Conservation (phyloP, 2,797 vertebrate species). For the Microtus californicus region DNA sequence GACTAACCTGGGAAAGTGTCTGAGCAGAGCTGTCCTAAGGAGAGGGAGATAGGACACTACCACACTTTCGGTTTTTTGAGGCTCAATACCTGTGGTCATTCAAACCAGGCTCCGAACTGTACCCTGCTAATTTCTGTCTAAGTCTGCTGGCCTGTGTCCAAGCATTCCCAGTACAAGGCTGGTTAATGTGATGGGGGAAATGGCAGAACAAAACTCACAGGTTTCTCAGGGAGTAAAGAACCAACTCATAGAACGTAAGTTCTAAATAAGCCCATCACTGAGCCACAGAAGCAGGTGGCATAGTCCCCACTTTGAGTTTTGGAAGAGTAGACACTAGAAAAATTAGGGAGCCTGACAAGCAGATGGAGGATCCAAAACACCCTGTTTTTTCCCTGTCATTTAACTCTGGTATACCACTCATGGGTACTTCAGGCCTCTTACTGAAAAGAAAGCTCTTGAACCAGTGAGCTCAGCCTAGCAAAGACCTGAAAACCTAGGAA, state of each 20-base stretch:
- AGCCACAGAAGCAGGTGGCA: not conserved
- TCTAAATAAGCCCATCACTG: not conserved
- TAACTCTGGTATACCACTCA: not conserved
- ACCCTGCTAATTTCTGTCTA: not conserved
- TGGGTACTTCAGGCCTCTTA: not conserved
- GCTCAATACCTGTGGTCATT: not conserved
- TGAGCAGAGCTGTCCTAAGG: not conserved
- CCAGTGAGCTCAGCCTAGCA: not conserved
- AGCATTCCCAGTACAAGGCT: not conserved
- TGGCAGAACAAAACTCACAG: accelerated
- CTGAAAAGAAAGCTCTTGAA: not conserved
- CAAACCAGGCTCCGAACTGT: not conserved
- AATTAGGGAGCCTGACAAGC: not conserved
- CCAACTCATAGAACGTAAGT: not conserved
- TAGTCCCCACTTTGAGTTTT: accelerated
- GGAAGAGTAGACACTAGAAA: not conserved
- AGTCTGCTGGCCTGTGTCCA: no score
- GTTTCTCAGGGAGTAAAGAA: not conserved
- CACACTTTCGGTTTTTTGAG: not conserved
- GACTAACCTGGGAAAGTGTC: not conserved
- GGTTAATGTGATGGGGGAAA: not conserved
- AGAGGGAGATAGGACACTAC: not conserved
- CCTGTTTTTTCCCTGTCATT: not conserved
- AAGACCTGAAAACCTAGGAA: not conserved
- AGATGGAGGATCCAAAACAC: not conserved